Base-by-base conservation (phyloP, 37 sponge, comb jelly and placozoan genomes). In the Chondrosia reniformis region DNA sequence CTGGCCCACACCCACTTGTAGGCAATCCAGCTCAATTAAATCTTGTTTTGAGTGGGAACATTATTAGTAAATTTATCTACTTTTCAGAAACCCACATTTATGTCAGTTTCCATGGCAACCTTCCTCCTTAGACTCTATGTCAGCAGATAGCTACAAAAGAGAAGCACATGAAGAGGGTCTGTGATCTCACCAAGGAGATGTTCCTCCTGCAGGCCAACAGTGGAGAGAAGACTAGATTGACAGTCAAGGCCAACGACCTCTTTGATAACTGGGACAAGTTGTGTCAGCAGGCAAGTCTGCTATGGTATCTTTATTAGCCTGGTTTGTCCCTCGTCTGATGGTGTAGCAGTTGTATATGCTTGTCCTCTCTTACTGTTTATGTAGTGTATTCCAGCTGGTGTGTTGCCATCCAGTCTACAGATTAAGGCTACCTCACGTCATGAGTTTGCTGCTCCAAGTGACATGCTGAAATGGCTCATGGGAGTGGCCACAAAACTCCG, bases 381-480 rank as follows among this genome's bases (percentile, higher is more conserved):
- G 43, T 65, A 84, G 79, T 79, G 79, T 44, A 75, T 84, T 13
- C 85, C 85, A 33, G 85, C 85, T 27, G 85, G 85, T 3, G 57
- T 62, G 72, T 21, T 69, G 41, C 22, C 39, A 24, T 13, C 36
- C 7, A 25, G 36, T 4, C 22, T 34, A 6, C 39, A 38, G 72
- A 69, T 24, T 41, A 44, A 69, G 43, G 4, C 2, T 22, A 21
- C 4, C 1, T 44, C 41, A 24, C 72, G 42, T 3, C 24, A 40
- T 22, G 72, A 69, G 43, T 69, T 69, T 24, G 39, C 72, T 25
- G 39, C 72, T 39, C 72, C 72, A 2, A 38, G 19, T 7, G 72
- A 40, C 72, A 38, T 69, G 72, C 43, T 69, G 24, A 69, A 69
- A 25, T 69, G 72, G 72, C 72, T 69, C 13, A 69, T 69, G 72